phyloP scores from a whole-genome alignment of 2,113 vertebrate species.

The Dicrurus megarhynchus region DNA sequence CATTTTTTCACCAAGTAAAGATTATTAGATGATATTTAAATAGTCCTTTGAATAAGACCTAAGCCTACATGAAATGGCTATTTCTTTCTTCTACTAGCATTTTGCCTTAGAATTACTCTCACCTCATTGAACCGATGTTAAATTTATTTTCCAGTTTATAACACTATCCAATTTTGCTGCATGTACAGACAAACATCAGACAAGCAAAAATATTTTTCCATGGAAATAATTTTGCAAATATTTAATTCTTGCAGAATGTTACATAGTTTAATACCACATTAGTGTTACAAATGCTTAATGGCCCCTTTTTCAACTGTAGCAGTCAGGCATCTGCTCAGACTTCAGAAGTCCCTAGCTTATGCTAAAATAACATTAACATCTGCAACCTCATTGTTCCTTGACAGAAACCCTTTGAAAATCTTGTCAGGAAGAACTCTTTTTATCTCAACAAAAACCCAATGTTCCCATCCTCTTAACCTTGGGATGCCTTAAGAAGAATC shows the following conservation, averaged over 20 bases:
- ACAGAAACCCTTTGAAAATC: constrained; percentile 2
- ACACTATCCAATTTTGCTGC: neutral
- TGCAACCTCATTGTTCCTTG: neutral
- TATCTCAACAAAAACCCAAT: neutral
- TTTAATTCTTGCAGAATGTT: neutral
- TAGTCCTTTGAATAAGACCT: neutral
- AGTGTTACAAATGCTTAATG: neutral
- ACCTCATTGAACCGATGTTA: neutral
- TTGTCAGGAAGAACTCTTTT: neutral
- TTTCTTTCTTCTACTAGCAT: neutral
- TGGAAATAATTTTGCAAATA: neutral
- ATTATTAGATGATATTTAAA: neutral
- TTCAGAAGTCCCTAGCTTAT: neutral
- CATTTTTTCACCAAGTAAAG: neutral
- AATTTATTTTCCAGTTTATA: neutral
- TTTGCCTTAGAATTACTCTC: neutral
- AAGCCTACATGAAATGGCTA: neutral
- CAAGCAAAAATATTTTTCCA: neutral
- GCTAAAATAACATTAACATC: neutral
- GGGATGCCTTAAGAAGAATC: neutral
- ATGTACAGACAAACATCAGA: neutral
- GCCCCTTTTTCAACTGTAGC: neutral
- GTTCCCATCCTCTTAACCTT: neutral
- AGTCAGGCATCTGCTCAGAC: neutral
- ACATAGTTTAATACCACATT: neutral